These are phyloP conservation scores for Saccostrea cuccullata DNA, from an alignment of 1,140 invertebrate genomes.

Conservation along the genomic window DNA sequence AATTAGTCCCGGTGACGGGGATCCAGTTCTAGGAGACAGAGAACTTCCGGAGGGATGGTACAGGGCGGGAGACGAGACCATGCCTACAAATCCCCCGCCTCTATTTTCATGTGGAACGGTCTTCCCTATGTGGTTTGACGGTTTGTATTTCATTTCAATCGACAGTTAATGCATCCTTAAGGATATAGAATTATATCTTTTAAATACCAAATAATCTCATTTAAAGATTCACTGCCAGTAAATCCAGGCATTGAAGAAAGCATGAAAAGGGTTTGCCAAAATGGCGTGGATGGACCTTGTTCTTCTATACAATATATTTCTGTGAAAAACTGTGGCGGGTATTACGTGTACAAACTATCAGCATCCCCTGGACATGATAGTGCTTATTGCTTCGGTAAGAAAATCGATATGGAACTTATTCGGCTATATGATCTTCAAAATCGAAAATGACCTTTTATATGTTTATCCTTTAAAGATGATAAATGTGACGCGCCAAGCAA, in stretches of 20 bases:
- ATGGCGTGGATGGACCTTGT: background rate
- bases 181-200: no score
- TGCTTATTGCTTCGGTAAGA: background rate
- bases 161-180: no score
- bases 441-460: no score
- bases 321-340: background rate
- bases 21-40: background rate
- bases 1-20: background rate
- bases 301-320: background rate
- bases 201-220: no score
- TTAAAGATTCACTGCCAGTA: background rate
- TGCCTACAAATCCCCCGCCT: background rate
- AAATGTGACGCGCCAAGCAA: no score
- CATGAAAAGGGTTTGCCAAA: background rate
- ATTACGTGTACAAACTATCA: background rate
- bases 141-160: background rate
- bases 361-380: background rate
- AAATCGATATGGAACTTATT: no score
- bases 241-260: background rate
- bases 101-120: constrained; percentile 29
- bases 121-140: constrained; percentile 35
- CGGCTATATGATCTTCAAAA: no score
- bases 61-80: constrained; percentile 3
- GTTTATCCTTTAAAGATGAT: no score
- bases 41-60: constrained; percentile 30